Evolutionary conservation across 2,888 invertebrate species (phyloP), one percentile per base, ranked within the genome.

Genomic region (Pseudococcus jackbeardsleyi): DNA sequence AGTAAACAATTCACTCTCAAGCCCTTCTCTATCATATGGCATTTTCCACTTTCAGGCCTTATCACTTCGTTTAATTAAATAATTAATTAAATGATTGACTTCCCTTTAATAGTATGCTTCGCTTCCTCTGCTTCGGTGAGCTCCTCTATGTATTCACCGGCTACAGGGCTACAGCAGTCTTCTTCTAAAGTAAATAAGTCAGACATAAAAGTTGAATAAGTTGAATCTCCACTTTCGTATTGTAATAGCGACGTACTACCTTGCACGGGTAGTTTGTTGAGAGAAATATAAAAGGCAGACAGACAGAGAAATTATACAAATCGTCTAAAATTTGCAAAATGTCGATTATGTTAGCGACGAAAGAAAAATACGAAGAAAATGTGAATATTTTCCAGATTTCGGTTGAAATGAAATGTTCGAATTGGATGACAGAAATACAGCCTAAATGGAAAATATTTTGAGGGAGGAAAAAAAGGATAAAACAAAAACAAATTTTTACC

Each of bases 41-140:
- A 54, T 84, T 84, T 84, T 84, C 84, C 54, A 54, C 54, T 84
- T 84, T 84, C 50, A 54, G 84, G 84, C 54, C 84, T 84, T 84
- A 84, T 84, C 84, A 84, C 84, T 84, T 54, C 84, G 54, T 84
- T 84, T 84, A 84, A 84, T 84, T 84, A 84, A 84, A 84, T 84
- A 84, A 84, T 84, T 84, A 79, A 79, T 79, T 79, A 42, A 79
- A 79, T 79, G 79, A 79, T 79, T 42, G 79, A 79, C 79, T 79
- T 42, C n/a, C 42, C 79, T 79, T 42, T n/a, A 79, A 79, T 42
- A 42, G 79, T 42, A 79, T 42, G 46, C 79, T 42, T 79, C 42
- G 33, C 68, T 72, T 72, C 15, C 26, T 12, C 33, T 33, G 68
- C 68, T 12, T 72, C 33, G 68, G 68, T 33, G 33, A 72, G 19